phyloP scores from a whole-genome alignment of 2,888 invertebrate species.

The Pristionchus exspectatus region DNA sequence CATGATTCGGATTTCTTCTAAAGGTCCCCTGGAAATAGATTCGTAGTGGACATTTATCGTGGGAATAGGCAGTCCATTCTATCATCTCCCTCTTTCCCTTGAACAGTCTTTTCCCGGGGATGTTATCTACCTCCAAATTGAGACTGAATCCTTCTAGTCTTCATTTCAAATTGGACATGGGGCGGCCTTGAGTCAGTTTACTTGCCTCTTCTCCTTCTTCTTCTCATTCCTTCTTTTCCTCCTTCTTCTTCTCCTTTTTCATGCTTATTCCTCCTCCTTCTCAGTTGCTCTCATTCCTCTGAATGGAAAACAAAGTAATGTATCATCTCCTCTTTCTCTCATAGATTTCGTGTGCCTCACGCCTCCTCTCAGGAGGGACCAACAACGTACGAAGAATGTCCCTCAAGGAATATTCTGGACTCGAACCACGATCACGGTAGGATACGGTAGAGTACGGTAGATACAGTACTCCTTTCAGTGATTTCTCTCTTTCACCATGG shows the following conservation, averaged over 20 bases:
- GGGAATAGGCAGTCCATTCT: neutral
- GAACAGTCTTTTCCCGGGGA: neutral
- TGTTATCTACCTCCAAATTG: neutral
- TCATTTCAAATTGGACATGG: constrained; percentile 7
- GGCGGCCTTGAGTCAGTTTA: neutral
- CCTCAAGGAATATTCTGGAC: constrained; percentile 73
- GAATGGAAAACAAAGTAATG: constrained; percentile 33
- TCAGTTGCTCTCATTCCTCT: constrained; percentile 2
- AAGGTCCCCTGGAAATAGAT: neutral
- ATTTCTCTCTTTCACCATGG: constrained; percentile 48
- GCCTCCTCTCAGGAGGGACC: constrained; percentile 19
- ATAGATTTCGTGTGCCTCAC: constrained; percentile 51
- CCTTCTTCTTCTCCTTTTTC: constrained; percentile 26
- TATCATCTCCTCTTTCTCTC: neutral
- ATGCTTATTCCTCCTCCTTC: neutral
- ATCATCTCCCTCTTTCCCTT: neutral
- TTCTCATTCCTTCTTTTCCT: neutral
- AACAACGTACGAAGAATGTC: constrained; percentile 66
- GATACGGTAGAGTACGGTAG: neutral
- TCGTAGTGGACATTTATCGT: neutral
- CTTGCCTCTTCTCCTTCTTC: constrained; percentile 24
- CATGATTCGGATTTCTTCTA: neutral
- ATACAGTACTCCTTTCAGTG: constrained; percentile 3
- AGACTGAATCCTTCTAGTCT: neutral
- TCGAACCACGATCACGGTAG: constrained; percentile 61